Evolutionary conservation across 2,888 invertebrate species (phyloP), one percentile per base, ranked within the genome.

Genomic region (Clostera curtula): DNA sequence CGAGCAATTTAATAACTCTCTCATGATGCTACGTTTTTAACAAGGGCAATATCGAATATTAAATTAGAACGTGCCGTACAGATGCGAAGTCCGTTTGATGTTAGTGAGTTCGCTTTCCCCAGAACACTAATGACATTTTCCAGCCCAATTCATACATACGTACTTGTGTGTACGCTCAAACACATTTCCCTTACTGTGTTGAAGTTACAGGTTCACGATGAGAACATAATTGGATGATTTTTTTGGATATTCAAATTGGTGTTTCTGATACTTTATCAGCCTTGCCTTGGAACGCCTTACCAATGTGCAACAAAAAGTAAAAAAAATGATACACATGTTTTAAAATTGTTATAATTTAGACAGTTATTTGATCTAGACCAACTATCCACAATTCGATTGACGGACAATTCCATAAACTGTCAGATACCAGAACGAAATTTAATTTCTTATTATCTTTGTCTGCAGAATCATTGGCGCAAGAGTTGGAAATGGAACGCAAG

Each of bases 401-500:
- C 5, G 7, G 4, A 15, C 3, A 24, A 3, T 13, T 27, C 24
- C 15, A 13, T n/a, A n/a, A n/a, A n/a, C n/a, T n/a, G n/a, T n/a
- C n/a, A n/a, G n/a, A n/a, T n/a, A n/a, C n/a, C n/a, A n/a, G n/a
- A n/a, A n/a, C n/a, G n/a, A n/a, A n/a, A 31, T 31, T 21, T 2
- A 36, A 31, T 5, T 8, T 18, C 3, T 8, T 2, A 30, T 40
- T 24, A 42, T 6, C 5, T 34, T 77, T 79, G 74, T 72, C 86
- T 83, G 40, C 87, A 95, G 94, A 95, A 84, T 90, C 93, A 33
- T 80, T 95, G 63, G 93, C 93, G 46, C 93, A 93, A 71, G 94
- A 95, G 79, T 85, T 94, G 64, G 94, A 94, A 79, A 88, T 93
- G 88, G 94, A 95, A 72, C 88, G 94, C 70, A 94, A 95, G 74